These are phyloP conservation scores for Callopanchax toddi DNA, from an alignment of 2,113 vertebrate species.

Conservation along the genomic window DNA sequence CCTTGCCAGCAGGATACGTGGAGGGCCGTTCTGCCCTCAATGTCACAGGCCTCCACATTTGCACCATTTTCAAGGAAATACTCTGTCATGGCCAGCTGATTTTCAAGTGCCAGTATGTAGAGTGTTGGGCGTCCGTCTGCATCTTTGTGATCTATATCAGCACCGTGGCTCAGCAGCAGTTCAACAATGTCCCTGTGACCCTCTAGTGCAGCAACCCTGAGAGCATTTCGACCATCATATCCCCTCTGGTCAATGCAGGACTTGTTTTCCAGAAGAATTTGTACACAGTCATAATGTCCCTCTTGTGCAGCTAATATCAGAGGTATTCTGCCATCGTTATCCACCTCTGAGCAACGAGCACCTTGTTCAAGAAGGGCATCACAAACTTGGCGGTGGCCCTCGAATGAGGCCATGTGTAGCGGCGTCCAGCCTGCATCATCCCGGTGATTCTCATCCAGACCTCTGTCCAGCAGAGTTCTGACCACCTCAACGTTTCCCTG, in stretches of 20 bases:
- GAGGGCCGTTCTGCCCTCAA: constrained; percentile 93
- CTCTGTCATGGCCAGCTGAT: constrained; percentile 95
- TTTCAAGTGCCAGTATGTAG: constrained; percentile 95
- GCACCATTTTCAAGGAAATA: constrained; percentile 95
- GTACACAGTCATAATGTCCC: constrained; percentile 96
- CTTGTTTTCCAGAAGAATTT: constrained; percentile 92
- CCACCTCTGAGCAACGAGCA: constrained; percentile 92
- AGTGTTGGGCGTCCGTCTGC: constrained; percentile 96
- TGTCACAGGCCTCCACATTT: constrained; percentile 92
- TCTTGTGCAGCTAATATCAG: constrained; percentile 93
- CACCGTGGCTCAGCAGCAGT: constrained; percentile 89
- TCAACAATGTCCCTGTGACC: constrained; percentile 95
- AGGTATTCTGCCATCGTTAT: constrained; percentile 95
- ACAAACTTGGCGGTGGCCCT: constrained; percentile 95
- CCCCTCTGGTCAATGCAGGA: constrained; percentile 92
- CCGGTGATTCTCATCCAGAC: constrained; percentile 95
- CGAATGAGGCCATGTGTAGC: constrained; percentile 96
- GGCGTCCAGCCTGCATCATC: constrained; percentile 98
- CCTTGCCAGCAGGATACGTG: constrained; percentile 99
- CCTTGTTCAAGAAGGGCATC: constrained; percentile 97
- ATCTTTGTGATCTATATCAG: constrained; percentile 93
- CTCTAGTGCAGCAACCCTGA: constrained; percentile 92
- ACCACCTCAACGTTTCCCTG: constrained; percentile 98
- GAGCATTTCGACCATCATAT: constrained; percentile 93
- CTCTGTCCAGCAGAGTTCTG: constrained; percentile 96